phyloP scores from a whole-genome alignment of 2,113 vertebrate genomes.

The Cebus imitator region DNA sequence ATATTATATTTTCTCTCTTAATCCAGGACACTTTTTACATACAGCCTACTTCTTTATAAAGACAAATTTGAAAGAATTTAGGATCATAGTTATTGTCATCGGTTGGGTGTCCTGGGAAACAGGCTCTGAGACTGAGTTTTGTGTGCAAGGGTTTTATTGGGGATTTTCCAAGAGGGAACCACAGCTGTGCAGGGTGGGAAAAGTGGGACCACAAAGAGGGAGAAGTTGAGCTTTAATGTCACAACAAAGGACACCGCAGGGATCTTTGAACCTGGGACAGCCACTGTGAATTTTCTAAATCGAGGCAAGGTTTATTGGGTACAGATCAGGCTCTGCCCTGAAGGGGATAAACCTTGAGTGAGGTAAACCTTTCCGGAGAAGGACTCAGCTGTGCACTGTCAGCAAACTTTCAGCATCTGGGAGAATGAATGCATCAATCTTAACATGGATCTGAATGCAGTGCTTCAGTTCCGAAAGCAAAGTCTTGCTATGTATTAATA shows the following conservation, averaged over 20 bases:
- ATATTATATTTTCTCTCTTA: background rate
- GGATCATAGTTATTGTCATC: background rate
- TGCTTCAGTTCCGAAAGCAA: background rate
- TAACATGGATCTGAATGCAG: background rate
- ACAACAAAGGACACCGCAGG: accelerated
- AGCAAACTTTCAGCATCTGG: background rate
- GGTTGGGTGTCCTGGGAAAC: background rate
- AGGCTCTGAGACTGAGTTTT: background rate
- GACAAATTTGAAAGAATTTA: background rate
- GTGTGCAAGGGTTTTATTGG: background rate
- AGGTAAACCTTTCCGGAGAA: background rate
- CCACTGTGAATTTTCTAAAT: background rate
- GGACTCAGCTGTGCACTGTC: background rate
- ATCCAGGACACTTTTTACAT: background rate
- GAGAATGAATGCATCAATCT: background rate
- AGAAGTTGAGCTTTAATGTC: background rate
- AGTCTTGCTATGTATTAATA: background rate
- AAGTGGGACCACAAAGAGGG: background rate
- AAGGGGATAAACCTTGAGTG: background rate
- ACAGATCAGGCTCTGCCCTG: background rate
- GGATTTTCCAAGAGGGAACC: background rate
- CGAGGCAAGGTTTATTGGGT: background rate
- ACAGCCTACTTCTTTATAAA: background rate
- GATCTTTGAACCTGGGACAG: background rate
- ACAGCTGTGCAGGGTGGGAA: background rate